phyloP scores from a whole-genome alignment of 53 echinoderm and acorn worm species.

The Holothuria scabra region DNA sequence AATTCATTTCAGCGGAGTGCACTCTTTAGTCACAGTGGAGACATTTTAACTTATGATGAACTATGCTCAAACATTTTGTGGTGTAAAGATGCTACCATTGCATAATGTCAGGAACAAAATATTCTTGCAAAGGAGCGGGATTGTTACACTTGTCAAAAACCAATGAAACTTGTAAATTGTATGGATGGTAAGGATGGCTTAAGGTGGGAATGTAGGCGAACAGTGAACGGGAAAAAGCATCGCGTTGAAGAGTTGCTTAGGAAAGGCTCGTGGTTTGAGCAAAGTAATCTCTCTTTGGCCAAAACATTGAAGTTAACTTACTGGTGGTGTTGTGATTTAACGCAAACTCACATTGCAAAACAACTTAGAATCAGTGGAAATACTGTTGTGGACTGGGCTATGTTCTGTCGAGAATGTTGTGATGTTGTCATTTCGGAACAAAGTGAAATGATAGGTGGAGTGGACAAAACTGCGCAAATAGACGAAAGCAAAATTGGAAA shows the following conservation, averaged over 20 bases:
- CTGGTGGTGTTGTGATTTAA: constrained; percentile 52
- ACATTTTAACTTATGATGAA: not conserved
- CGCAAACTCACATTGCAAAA: constrained; percentile 30
- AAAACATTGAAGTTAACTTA: constrained; percentile 52
- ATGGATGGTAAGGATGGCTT: constrained; percentile 15
- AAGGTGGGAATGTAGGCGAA: constrained; percentile 37
- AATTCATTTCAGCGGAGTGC: too few species aligned
- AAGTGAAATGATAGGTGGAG: constrained; percentile 4
- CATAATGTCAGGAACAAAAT: constrained; percentile 30
- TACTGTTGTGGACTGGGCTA: constrained; percentile 55
- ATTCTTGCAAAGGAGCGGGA: not conserved
- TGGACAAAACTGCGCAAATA: constrained; percentile 23
- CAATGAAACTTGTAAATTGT: constrained; percentile 5
- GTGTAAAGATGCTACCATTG: not conserved
- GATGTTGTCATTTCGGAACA: constrained; percentile 15
- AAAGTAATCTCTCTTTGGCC: constrained; percentile 42
- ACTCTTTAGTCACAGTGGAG: too few species aligned
- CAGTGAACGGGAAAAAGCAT: not conserved
- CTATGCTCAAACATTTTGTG: not conserved
- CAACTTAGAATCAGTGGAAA: constrained; percentile 26
- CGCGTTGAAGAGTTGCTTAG: constrained; percentile 17
- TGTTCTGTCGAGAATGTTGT: constrained; percentile 53
- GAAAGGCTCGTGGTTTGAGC: constrained; percentile 49
- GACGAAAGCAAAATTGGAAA: constrained; percentile 41
- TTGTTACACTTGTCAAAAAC: not conserved